phyloP scores from a whole-genome alignment of 2,113 vertebrate species.

The Aldabrachelys gigantea region DNA sequence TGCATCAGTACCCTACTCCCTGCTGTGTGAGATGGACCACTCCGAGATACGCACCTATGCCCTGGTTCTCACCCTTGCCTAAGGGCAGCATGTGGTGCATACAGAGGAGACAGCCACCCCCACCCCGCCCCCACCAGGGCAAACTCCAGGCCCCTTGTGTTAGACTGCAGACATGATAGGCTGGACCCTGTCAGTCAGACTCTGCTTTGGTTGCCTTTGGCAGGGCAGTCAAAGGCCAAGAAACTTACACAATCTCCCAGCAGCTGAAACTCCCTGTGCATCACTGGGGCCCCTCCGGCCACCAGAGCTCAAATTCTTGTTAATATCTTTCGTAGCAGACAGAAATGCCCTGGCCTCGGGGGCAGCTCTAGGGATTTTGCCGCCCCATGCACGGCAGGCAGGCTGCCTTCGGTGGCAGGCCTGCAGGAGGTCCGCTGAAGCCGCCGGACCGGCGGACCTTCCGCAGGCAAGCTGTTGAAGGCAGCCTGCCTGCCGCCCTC shows the following conservation, averaged over 20 bases:
- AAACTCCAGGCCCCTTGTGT: not conserved
- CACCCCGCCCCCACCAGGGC: not conserved
- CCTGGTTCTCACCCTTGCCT: not conserved
- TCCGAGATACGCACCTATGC: not conserved
- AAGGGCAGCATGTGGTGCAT: not conserved
- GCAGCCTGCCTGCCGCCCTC: too few species aligned
- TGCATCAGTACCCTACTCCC: not conserved
- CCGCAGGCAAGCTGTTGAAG: too few species aligned
- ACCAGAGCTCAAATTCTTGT: not conserved
- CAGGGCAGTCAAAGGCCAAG: not conserved
- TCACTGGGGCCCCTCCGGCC: not conserved
- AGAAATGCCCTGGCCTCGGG: not conserved
- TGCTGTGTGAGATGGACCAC: not conserved
- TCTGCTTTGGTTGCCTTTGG: not conserved
- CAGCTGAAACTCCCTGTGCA: not conserved
- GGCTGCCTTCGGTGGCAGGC: too few species aligned
- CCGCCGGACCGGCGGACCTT: too few species aligned
- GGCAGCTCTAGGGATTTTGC: too few species aligned
- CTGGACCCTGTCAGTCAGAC: not conserved
- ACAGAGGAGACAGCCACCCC: not conserved
- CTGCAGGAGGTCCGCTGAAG: too few species aligned
- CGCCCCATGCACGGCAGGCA: too few species aligned
- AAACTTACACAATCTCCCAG: not conserved
- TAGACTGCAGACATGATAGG: not conserved
- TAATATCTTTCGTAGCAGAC: not conserved